Base-by-base conservation (phyloP, 1,140 invertebrate genomes). In the Rhyzopertha dominica region DNA sequence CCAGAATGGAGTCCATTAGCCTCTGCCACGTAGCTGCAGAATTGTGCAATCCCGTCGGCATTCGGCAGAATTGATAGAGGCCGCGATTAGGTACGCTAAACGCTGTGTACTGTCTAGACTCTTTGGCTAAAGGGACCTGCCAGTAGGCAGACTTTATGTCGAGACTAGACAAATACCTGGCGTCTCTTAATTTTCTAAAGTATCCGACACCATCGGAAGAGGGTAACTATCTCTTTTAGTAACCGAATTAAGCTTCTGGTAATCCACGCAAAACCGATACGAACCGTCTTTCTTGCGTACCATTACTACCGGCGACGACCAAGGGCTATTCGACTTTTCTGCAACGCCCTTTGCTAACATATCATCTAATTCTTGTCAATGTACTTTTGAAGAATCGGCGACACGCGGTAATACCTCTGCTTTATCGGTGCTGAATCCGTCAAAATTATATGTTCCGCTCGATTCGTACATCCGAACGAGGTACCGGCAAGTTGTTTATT, bases 1-100 rank as follows among this genome's bases (percentile, higher is more conserved):
- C 34, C 4, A 39, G 3, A 22, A 46, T 25, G 13, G 4, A 7
- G 23, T 39, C 35, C 10, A 50, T 39, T 19, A 47, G 17, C 4
- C 43, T n/a, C 24, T 36, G 32, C 46, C 45, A 52, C 12, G 47
- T 51, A 4, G 40, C 50, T 12, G 66, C 54, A 1, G 59, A 55
- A 48, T 70, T 68, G 12, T 43, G 51, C 3, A 73, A 47, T 2
- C 70, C 70, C 52, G 70, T 72, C 0, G 68, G 63, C 63, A 71
- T 67, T 0, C 61, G 54, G 14, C 34, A 54, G 42, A 68, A 72
- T 8, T 58, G 52, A 28, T 43, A 71, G 2, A 61, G 45, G 0
- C 59, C 59, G 36, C 51, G 62, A 2, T 61, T 57, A 0, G 54
- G 56, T 0, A 63, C 59, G 2, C 56, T 43, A 38, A 71, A 70